These are phyloP conservation scores for Xestobium rufovillosum DNA, from an alignment of 2,888 invertebrate genomes.

Conservation along the genomic window DNA sequence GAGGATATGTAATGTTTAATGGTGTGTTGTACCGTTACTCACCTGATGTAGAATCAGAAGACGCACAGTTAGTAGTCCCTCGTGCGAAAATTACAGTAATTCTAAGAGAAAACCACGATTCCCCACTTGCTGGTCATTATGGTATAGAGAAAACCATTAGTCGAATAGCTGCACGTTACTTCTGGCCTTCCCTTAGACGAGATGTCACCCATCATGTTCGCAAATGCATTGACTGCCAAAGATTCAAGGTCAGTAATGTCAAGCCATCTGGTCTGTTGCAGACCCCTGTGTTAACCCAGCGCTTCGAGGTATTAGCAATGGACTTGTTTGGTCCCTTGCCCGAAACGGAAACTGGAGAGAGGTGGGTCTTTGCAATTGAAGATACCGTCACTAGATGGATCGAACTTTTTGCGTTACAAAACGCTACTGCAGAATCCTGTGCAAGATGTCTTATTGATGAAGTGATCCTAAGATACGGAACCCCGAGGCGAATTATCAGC, in stretches of 20 bases:
- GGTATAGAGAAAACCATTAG: slow-evolving; percentile 2
- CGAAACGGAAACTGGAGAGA: not conserved
- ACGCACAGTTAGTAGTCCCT: slow-evolving; percentile 14
- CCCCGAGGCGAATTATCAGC: slow-evolving; percentile 30
- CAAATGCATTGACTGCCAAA: not conserved
- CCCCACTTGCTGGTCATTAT: too few relatives aligned
- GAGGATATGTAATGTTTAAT: slow-evolving; percentile 11
- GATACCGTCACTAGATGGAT: too few relatives aligned
- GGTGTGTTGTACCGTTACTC: slow-evolving; percentile 17
- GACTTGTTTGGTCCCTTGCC: too few relatives aligned
- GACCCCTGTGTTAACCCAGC: too few relatives aligned
- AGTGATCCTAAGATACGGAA: too few relatives aligned
- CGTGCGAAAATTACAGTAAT: not conserved
- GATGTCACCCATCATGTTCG: not conserved
- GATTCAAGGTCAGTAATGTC: slow-evolving; percentile 1
- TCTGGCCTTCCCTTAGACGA: not conserved
- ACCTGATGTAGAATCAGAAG: slow-evolving; percentile 15
- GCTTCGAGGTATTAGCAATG: too few relatives aligned
- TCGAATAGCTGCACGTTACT: not conserved
- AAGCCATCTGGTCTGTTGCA: not conserved
- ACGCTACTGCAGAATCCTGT: slow-evolving; percentile 28
- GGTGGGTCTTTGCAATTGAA: slow-evolving; percentile 1
- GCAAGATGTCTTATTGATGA: too few relatives aligned
- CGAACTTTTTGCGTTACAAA: too few relatives aligned
- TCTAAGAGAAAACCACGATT: too few relatives aligned